phyloP scores from a whole-genome alignment of 64 coral and sea anemone genomes.

The Montipora sp. region DNA sequence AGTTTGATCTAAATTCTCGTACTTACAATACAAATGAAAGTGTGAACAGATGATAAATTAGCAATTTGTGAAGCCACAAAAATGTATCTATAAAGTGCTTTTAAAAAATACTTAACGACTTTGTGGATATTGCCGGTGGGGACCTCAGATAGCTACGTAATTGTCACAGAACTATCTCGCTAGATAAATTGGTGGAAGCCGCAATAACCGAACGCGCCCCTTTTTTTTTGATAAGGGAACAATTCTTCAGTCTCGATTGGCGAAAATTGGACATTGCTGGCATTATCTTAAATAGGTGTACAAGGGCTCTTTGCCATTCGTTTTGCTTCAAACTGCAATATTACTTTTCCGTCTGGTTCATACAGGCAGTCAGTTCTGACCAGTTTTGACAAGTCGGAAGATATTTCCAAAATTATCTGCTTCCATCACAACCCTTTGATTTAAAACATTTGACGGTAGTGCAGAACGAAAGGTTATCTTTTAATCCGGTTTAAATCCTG shows the following conservation, averaged over 20 bases:
- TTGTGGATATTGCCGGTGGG: too few relatives aligned
- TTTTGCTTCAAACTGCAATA: background rate
- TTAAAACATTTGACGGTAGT: background rate
- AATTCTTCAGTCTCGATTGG: too few relatives aligned
- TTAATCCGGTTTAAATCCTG: background rate
- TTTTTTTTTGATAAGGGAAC: too few relatives aligned
- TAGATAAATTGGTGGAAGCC: too few relatives aligned
- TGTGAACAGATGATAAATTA: slow-evolving; percentile 35
- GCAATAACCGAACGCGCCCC: too few relatives aligned
- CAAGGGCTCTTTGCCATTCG: background rate
- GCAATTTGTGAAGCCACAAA: slow-evolving; percentile 40
- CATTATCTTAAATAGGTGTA: background rate
- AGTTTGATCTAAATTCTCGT: background rate
- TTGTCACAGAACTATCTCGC: too few relatives aligned
- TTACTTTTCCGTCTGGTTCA: background rate
- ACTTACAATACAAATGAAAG: background rate
- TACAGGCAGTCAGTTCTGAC: background rate
- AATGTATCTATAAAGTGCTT: slow-evolving; percentile 17
- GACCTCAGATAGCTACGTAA: too few relatives aligned
- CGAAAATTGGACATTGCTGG: background rate
- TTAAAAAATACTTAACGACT: background rate
- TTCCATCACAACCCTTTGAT: background rate
- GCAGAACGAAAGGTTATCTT: slow-evolving; percentile 12
- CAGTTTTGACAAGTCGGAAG: background rate
- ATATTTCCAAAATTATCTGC: background rate